phyloP scores from a whole-genome alignment of 2,797 vertebrate species.

The Ambastaia sidthimunki region DNA sequence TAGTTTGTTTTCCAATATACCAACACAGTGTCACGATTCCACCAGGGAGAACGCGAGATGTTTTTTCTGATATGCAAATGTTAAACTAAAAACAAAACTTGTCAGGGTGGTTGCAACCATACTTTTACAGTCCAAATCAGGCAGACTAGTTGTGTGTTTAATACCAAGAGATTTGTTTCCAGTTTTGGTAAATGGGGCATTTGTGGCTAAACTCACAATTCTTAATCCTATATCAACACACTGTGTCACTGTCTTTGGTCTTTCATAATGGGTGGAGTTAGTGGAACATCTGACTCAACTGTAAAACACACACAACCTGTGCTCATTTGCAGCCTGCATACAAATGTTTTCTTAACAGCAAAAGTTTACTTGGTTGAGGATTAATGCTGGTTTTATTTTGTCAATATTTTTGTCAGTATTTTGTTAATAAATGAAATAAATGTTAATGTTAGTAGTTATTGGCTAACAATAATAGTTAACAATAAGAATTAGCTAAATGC shows the following conservation, averaged over 20 bases:
- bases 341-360: neutral
- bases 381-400: no score
- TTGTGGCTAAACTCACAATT: slow-evolving; percentile 2
- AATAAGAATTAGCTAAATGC: no score
- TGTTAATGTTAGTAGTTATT: no score
- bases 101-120: neutral
- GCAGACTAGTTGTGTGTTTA: neutral
- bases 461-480: no score
- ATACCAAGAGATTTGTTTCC: neutral
- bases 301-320: neutral
- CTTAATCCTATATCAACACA: neutral
- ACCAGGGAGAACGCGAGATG: neutral
- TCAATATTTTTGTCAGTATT: no score
- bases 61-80: slow-evolving; percentile 21
- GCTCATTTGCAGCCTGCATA: neutral
- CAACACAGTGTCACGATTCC: neutral
- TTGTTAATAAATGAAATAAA: no score
- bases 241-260: neutral
- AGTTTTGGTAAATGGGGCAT: neutral
- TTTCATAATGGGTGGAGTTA: slow-evolving; percentile 23
- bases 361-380: no score
- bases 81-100: neutral
- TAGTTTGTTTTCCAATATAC: neutral
- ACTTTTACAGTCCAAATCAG: slow-evolving; percentile 3
- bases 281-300: slow-evolving; percentile 9